Evolutionary conservation across 2,888 invertebrate genomes (phyloP), one percentile per base, ranked within the genome.

Genomic region (Abscondita cerata): DNA sequence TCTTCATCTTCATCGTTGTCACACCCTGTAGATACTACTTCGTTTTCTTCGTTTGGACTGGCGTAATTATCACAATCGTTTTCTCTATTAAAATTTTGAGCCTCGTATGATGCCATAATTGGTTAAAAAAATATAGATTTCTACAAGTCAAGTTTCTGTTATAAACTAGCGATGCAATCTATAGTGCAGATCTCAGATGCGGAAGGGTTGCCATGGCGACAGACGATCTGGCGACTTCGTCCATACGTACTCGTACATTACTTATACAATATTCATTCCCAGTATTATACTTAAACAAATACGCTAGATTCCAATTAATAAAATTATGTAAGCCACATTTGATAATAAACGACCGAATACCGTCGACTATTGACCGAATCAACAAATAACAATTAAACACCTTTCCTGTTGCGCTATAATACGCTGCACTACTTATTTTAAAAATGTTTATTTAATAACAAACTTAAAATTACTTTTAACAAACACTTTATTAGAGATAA

Each of bases 121-220:
- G 36, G 12, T 38, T 40, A 34, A 41, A 55, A 46, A 44, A 52
- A 51, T 48, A 25, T 25, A 52, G 34, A 33, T 50, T 25, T 38
- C 15, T 66, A 38, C 38, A 34, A 16, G 15, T 20, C 56, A 20
- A 50, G 48, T 48, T 52, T 48, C 33, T 40, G 40, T 52, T 47
- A 41, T 41, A 52, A 56, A 56, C 56, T 62, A 47, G 40, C 31
- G 47, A 52, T 46, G 61, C 44, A 62, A 57, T 62, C 57, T 56
- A 57, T 62, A 54, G 58, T 62, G 62, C 62, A 50, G 62, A 57
- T 57, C 58, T 60, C 69, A 69, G 67, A 64, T 64, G 61, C 62
- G 63, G 71, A 67, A 62, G 68, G 67, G 79, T 80, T 79, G 72
- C 76, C 76, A 80, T 79, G 77, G 73, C 70, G 73, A 79, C 76